Evolutionary conservation across 2,113 vertebrate genomes (phyloP).

Genomic region (Mastomys coucha): DNA sequence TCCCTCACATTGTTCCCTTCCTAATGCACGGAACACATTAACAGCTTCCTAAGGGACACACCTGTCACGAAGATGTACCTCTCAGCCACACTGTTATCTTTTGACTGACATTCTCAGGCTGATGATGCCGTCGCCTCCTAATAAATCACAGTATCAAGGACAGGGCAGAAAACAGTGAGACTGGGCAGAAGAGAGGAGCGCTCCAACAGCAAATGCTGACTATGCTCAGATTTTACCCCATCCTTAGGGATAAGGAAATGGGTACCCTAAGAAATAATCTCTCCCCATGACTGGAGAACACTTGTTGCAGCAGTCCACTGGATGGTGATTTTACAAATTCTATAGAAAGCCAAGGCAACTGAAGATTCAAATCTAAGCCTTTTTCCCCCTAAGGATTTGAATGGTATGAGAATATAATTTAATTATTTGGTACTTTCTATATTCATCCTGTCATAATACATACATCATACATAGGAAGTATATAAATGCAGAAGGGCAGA

Average conservation of each 20-base stretch:
- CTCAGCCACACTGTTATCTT: rapidly evolving
- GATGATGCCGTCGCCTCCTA: background rate
- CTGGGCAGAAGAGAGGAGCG: background rate
- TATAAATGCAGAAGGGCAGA: background rate
- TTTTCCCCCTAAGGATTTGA: background rate
- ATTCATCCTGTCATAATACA: rapidly evolving
- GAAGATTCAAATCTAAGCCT: background rate
- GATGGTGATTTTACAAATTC: background rate
- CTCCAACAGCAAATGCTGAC: background rate
- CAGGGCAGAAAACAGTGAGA: background rate
- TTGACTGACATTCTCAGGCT: background rate
- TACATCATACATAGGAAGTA: too few species aligned
- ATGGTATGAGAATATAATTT: background rate
- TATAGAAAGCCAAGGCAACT: background rate
- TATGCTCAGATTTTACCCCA: background rate
- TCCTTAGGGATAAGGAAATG: background rate
- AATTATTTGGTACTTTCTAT: background rate
- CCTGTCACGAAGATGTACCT: background rate
- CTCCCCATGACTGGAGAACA: background rate
- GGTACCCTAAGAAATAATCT: background rate
- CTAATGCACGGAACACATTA: background rate
- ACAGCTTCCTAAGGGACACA: background rate
- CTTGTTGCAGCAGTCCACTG: background rate
- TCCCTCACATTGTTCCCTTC: background rate
- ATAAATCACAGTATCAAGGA: background rate